Base-by-base conservation (phyloP, 1,140 invertebrate species). In the Nylanderia fulva region DNA sequence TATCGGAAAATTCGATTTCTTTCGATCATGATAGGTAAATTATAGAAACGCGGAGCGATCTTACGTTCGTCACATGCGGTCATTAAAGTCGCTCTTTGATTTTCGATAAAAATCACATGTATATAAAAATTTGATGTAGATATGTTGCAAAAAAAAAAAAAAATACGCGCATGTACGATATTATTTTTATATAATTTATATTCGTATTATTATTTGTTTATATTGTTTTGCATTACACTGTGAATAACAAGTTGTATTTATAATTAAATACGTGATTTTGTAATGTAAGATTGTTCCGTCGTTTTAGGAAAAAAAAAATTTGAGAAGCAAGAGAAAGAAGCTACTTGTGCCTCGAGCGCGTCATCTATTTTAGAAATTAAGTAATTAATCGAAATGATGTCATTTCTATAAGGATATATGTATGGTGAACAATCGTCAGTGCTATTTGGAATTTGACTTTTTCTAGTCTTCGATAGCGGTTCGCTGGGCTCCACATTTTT, bases 261-360 rank as follows among this genome's bases (percentile, higher is more conserved):
- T 27, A 42, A 48, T 27, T 11, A 13, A 18, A 56, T 5, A 21
- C 24, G 29, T 36, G 15, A n/a, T 63, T 42, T 24, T 66, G 9
- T 56, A 39, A 88, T 36, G 42, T 63, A 24, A 79, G 66, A 42
- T 39, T 33, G 45, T 33, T 86, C 85, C 1, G 42, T 60, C 33
- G 39, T 71, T 64, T 74, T 80, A 52, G 24, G 45, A 64, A 6
- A 7, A 71, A 64, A 6, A 7, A 71, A 79, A 74, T 29, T 63
- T 60, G 71, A 76, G 18, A 77, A 71, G 69, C 68, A 56, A 77
- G 56, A 86, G 85, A 77, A 63, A 85, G 76, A 83, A 87, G 77
- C 74, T 90, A 84, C 58, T 85, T 84, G 89, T 87, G 88, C 88
- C 87, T 89, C 87, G 85, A 87, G 86, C 75, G 85, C 87, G 72